These are phyloP conservation scores for Lepidurus apus DNA, from an alignment of 1,140 invertebrate species.

Conservation along the genomic window DNA sequence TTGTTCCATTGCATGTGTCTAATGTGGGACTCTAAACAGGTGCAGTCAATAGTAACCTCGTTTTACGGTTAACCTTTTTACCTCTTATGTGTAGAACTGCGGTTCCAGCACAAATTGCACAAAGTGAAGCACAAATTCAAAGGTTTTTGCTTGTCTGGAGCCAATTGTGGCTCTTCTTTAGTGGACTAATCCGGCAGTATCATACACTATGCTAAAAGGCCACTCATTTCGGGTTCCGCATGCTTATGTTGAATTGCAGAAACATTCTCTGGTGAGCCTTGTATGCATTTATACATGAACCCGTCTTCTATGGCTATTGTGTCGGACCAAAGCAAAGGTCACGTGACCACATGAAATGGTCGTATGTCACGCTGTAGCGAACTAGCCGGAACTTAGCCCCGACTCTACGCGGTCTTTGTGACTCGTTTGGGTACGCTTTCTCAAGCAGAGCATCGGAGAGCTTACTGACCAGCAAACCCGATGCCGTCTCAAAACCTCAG, in stretches of 20 bases:
- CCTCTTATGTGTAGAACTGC: too few species aligned
- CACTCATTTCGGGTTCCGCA: background rate
- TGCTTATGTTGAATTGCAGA: background rate
- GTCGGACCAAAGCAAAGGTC: background rate
- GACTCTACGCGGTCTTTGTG: background rate
- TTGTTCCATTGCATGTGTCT: too few species aligned
- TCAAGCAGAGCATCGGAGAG: background rate
- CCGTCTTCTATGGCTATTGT: background rate
- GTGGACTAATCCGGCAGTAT: too few species aligned
- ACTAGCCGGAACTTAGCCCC: background rate
- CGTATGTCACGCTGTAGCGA: slow-evolving; percentile 12
- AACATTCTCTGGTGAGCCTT: background rate
- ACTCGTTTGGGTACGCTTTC: background rate
- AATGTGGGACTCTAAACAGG: too few species aligned
- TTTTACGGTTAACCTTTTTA: too few species aligned
- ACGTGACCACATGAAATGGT: background rate
- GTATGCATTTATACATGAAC: background rate
- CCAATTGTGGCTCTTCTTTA: too few species aligned
- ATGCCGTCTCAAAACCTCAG: background rate
- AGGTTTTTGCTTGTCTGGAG: too few species aligned
- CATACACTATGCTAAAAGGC: background rate
- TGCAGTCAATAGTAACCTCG: too few species aligned
- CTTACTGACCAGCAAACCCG: background rate
- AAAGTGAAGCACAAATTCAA: too few species aligned
- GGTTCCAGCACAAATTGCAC: too few species aligned